A percentile compares a stretch with the other conserved stretches of the same genome.
These are phyloP conservation scores for Panorpa germanica DNA, from an alignment of 2,888 invertebrate species.

Conservation along the genomic window DNA sequence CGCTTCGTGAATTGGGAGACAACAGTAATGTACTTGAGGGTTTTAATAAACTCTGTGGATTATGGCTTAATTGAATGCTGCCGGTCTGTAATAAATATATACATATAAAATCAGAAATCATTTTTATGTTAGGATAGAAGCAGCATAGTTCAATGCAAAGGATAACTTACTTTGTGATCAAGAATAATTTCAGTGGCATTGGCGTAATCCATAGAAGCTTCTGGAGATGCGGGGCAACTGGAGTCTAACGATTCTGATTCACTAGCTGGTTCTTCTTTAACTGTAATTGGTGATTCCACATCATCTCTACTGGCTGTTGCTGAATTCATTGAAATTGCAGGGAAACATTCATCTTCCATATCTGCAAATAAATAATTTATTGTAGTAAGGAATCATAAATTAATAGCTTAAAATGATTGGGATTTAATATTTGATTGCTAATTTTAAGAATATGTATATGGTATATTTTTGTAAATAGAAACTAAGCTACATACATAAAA, in stretches of 20 bases:
- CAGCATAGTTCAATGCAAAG: not conserved
- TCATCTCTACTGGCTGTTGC: conserved; percentile 29
- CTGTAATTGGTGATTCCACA: conserved; percentile 21
- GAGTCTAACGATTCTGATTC: conserved; percentile 53
- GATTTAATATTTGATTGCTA: too few species aligned
- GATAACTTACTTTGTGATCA: conserved; percentile 35
- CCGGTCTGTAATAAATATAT: conserved; percentile 27
- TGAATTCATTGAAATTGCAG: conserved; percentile 53
- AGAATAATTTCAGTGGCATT: conserved; percentile 33
- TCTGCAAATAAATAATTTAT: conserved; percentile 33
- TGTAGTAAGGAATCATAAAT: too few species aligned
- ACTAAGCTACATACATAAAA: too few species aligned
- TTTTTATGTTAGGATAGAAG: conserved; percentile 5
- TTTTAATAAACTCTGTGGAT: conserved; percentile 29
- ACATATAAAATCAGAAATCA: conserved; percentile 4
- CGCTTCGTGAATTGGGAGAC: conserved; percentile 27
- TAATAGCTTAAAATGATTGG: too few species aligned
- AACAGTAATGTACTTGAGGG: conserved; percentile 24
- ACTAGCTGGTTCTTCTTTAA: conserved; percentile 63
- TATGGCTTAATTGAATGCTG: conserved; percentile 33
- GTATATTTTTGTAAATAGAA: too few species aligned
- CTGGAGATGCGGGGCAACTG: conserved; percentile 50
- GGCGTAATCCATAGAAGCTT: conserved; percentile 14
- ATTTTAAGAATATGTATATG: too few species aligned
- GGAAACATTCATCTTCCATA: conserved; percentile 81